phyloP scores from a whole-genome alignment of 1,140 invertebrate species.

The Lithobius niger region DNA sequence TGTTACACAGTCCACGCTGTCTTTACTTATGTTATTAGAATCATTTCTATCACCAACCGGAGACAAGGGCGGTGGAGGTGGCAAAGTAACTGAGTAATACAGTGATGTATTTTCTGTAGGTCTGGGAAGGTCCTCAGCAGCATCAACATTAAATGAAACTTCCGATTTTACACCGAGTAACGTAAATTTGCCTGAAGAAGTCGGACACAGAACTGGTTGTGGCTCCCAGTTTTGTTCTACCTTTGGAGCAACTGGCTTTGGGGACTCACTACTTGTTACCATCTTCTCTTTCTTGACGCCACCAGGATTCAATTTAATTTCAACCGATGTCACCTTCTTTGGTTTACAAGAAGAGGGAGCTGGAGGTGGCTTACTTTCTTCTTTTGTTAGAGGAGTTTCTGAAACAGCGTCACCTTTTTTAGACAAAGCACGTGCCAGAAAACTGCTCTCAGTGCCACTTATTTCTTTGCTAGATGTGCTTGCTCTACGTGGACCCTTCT shows the following conservation, averaged over 20 bases:
- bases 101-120: not conserved
- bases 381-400: not conserved
- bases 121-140: not conserved
- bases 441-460: not conserved
- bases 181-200: not conserved
- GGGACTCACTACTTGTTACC: not conserved
- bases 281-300: too few relatives aligned
- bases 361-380: not conserved
- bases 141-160: slow-evolving; percentile 5
- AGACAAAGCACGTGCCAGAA: not conserved
- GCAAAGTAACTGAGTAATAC: not conserved
- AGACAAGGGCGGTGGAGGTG: not conserved
- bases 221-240: not conserved
- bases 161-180: slow-evolving; percentile 8
- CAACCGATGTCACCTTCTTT: not conserved
- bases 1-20: too few relatives aligned
- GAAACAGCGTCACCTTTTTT: not conserved
- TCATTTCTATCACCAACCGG: not conserved
- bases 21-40: too few relatives aligned
- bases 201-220: not conserved
- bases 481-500: not conserved
- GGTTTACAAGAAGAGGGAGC: too few relatives aligned
- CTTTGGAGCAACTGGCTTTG: not conserved
- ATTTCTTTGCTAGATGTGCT: slow-evolving; percentile 1
- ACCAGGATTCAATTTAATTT: not conserved